Percentiles rank a stretch among this genome's conserved stretches.
Evolutionary conservation across 2,113 vertebrate genomes (phyloP).

Genomic region (Pangasianodon hypophthalmus): DNA sequence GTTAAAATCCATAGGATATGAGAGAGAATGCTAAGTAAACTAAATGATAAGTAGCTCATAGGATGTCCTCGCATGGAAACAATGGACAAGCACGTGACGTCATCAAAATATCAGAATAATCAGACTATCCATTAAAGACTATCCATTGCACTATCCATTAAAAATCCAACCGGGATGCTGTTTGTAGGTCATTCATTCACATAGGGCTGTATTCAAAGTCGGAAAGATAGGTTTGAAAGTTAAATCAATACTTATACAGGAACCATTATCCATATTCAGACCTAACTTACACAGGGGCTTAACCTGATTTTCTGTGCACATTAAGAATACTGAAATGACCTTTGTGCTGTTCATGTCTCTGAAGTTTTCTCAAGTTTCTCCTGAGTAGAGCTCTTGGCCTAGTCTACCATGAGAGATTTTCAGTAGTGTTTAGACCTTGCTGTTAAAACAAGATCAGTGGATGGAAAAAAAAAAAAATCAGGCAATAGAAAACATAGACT

Average conservation of each 20-base stretch:
- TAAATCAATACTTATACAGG: neutral
- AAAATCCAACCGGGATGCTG: neutral
- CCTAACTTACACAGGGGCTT: neutral
- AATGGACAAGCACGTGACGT: neutral
- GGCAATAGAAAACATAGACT: too few species aligned
- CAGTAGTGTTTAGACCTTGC: neutral
- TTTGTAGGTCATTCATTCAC: neutral
- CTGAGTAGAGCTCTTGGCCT: too few species aligned
- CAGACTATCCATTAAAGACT: neutral
- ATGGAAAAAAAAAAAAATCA: too few species aligned
- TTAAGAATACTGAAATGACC: neutral
- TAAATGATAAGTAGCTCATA: neutral
- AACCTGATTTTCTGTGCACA: neutral
- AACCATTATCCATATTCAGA: neutral
- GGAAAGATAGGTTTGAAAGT: neutral
- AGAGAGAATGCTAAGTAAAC: neutral
- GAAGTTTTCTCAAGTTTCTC: too few species aligned
- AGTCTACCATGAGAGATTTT: neutral
- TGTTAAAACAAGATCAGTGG: neutral
- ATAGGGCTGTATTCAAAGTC: neutral
- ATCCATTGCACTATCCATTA: too few species aligned
- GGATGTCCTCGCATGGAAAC: neutral
- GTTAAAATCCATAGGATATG: neutral
- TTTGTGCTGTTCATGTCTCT: neutral
- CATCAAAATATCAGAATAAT: neutral